Evolutionary conservation across 2,797 vertebrate species (phyloP).

Genomic region (Myoxocephalus aenaeus): DNA sequence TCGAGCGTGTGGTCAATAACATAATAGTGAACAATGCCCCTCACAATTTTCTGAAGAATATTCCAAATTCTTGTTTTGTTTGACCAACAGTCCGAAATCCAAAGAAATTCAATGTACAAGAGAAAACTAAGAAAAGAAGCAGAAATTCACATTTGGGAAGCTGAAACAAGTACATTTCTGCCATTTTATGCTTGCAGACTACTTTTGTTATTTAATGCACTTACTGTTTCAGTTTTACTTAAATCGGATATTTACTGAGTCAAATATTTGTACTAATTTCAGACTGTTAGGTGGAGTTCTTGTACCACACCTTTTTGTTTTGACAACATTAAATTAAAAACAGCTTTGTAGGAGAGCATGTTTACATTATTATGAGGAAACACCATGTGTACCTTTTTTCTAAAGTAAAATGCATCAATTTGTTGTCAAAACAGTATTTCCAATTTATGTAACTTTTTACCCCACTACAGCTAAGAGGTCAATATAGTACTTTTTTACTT

Average conservation of each 20-base stretch:
- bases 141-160: background rate
- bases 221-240: background rate
- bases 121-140: background rate
- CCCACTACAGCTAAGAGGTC: background rate
- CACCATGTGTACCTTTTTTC: background rate
- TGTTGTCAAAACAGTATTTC: background rate
- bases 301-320: background rate
- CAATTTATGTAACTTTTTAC: background rate
- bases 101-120: background rate
- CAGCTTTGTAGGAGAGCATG: background rate
- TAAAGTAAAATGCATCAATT: background rate
- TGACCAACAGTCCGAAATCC: background rate
- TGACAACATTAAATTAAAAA: background rate
- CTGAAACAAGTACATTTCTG: background rate
- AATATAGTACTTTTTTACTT: background rate
- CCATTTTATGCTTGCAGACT: background rate
- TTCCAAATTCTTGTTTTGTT: background rate
- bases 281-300: background rate
- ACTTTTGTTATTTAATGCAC: background rate
- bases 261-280: background rate
- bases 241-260: conserved; percentile 1
- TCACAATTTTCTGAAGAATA: background rate
- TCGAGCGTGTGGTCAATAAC: background rate
- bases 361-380: background rate
- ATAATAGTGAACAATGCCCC: background rate